Evolutionary conservation across 1,140 invertebrate genomes (phyloP).

Genomic region (Planococcus citri): DNA sequence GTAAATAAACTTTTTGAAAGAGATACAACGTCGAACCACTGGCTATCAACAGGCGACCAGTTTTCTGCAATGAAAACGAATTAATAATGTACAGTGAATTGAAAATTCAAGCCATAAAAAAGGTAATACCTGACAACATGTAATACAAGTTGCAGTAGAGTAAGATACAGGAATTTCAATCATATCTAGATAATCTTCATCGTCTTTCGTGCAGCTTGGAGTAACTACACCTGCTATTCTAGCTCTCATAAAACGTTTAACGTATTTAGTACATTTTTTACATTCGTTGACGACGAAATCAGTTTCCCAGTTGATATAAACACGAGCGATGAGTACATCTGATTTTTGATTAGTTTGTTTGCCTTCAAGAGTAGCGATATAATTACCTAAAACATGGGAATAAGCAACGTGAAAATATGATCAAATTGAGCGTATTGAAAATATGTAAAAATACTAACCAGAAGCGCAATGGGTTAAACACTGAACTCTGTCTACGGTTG

Average conservation of each 20-base stretch:
- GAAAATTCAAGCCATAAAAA: not conserved
- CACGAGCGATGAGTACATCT: slow-evolving; percentile 43
- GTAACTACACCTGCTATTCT: slow-evolving; percentile 54
- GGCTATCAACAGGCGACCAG: slow-evolving; percentile 46
- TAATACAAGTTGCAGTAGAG: slow-evolving; percentile 38
- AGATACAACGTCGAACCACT: slow-evolving; percentile 40
- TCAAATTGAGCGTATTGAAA: no score
- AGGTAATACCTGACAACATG: slow-evolving; percentile 41
- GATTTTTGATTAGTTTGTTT: slow-evolving; percentile 42
- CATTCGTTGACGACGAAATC: slow-evolving; percentile 31
- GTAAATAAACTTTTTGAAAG: slow-evolving; percentile 45
- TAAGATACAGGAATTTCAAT: slow-evolving; percentile 48
- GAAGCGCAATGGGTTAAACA: not conserved
- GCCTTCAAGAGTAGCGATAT: slow-evolving; percentile 47
- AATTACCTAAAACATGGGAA: slow-evolving; percentile 42
- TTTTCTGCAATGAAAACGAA: slow-evolving; percentile 27
- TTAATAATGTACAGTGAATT: not conserved
- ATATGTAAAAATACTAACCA: not conserved
- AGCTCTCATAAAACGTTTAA: slow-evolving; percentile 48
- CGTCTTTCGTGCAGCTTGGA: slow-evolving; percentile 35
- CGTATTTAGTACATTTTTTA: slow-evolving; percentile 28
- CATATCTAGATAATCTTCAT: slow-evolving; percentile 43
- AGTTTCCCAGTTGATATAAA: slow-evolving; percentile 50
- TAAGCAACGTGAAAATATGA: slow-evolving; percentile 44
- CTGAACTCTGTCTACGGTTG: not conserved